phyloP scores from a whole-genome alignment of 2,113 vertebrate species.

The Actenoides lindsayi region DNA sequence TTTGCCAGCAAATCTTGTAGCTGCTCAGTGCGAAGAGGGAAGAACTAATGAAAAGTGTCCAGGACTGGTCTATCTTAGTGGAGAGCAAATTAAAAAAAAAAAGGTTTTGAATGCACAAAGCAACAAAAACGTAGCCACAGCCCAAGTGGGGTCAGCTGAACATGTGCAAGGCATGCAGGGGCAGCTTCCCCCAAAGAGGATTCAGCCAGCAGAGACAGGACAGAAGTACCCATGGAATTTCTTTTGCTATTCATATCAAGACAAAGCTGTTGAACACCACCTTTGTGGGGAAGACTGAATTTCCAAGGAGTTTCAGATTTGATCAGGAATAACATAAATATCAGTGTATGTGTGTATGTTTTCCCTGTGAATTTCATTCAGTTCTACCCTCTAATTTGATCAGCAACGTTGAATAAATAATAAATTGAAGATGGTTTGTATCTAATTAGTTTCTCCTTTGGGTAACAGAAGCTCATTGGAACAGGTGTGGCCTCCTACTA shows the following conservation, averaged over 20 bases:
- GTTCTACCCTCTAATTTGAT: not conserved
- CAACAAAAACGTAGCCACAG: not conserved
- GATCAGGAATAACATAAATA: not conserved
- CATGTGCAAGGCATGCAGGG: not conserved
- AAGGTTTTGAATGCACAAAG: not conserved
- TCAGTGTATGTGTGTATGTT: not conserved
- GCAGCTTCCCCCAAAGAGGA: not conserved
- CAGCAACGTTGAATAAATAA: not conserved
- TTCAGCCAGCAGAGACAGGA: not conserved
- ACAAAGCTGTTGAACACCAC: not conserved
- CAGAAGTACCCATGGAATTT: not conserved
- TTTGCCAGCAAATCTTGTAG: not conserved
- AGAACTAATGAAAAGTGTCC: not conserved
- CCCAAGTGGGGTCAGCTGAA: not conserved
- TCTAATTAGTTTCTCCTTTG: slow-evolving; percentile 4
- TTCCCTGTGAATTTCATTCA: not conserved
- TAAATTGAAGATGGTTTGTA: not conserved
- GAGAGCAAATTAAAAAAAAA: not conserved
- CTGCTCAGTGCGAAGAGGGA: not conserved
- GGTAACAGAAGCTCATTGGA: not conserved
- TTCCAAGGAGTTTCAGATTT: not conserved
- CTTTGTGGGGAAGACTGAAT: not conserved
- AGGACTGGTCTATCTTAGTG: not conserved
- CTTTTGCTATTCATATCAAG: not conserved
- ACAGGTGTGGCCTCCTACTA: not conserved